A percentile compares a stretch with the other conserved stretches of the same genome.
Conservation (phyloP, 2,888 invertebrate genomes). For the Steinernema hermaphroditum region DNA sequence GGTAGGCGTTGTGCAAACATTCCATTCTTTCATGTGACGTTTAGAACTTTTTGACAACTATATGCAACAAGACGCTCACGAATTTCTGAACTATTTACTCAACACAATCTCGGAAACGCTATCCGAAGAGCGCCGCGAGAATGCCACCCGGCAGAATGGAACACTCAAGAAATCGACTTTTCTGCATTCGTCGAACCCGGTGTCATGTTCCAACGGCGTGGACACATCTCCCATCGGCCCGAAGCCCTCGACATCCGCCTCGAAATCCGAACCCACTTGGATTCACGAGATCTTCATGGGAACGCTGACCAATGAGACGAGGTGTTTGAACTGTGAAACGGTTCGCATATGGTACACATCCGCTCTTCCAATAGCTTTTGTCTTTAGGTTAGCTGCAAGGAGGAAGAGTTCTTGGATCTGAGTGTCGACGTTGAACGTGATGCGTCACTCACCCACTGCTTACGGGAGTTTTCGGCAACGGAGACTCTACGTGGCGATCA, state of each 20-base stretch:
- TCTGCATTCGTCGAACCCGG: slow-evolving; percentile 11
- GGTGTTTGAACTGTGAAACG: slow-evolving; percentile 98
- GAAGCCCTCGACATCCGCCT: slow-evolving; percentile 3
- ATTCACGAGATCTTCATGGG: slow-evolving; percentile 99
- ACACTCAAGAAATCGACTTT: slow-evolving; percentile 36
- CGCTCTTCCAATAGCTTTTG: slow-evolving; percentile 29
- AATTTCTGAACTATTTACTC: slow-evolving; percentile 96
- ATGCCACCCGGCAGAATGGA: slow-evolving; percentile 74
- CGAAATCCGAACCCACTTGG: slow-evolving; percentile 83
- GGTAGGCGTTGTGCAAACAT: slow-evolving; percentile 71
- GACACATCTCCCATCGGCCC: not conserved
- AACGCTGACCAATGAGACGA: slow-evolving; percentile 95
- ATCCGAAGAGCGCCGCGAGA: slow-evolving; percentile 75
- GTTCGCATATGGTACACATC: slow-evolving; percentile 71
- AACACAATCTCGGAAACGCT: slow-evolving; percentile 98
- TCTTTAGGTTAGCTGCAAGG: slow-evolving; percentile 83
- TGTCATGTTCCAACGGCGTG: not conserved
- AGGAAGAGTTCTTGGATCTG: slow-evolving; percentile 97
- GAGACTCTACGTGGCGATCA: slow-evolving; percentile 98
- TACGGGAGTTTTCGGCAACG: slow-evolving; percentile 77
- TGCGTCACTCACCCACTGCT: slow-evolving; percentile 88
- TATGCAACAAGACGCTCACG: slow-evolving; percentile 93
- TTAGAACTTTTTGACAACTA: slow-evolving; percentile 98
- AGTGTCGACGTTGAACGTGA: slow-evolving; percentile 99
- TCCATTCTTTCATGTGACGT: slow-evolving; percentile 44